A percentile compares a stretch with the other conserved stretches of the same genome.
These are phyloP conservation scores for Silurus glanis DNA, from an alignment of 2,113 vertebrate genomes.

Conservation along the genomic window DNA sequence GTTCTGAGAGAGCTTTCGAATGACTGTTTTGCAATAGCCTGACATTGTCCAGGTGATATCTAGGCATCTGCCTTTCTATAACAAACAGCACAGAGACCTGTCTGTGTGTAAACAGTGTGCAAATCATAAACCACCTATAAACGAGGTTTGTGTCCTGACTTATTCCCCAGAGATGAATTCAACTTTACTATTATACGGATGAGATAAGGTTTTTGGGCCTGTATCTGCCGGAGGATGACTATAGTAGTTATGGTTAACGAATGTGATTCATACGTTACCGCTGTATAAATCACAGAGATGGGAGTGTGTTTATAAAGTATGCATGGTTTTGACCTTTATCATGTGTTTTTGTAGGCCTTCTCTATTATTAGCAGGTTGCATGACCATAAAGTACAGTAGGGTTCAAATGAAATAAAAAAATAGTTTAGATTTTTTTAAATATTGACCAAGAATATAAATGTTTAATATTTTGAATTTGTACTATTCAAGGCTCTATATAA, in stretches of 20 bases:
- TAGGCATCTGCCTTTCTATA: not conserved
- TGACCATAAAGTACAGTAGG: not conserved
- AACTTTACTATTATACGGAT: not conserved
- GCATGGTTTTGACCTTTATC: not conserved
- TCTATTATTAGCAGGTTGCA: not conserved
- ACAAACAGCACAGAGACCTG: not conserved
- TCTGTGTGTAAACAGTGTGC: not conserved
- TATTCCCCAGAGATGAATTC: not conserved
- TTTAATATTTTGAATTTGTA: too few species aligned
- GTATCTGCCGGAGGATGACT: not conserved
- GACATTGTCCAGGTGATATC: slow-evolving; percentile 18
- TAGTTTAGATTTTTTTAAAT: not conserved
- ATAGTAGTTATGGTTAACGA: not conserved
- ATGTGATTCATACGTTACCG: not conserved
- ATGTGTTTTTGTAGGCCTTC: not conserved
- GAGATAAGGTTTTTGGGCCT: not conserved
- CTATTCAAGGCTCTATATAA: too few species aligned
- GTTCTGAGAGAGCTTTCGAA: not conserved
- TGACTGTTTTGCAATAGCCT: not conserved
- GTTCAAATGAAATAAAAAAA: not conserved
- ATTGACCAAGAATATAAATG: too few species aligned
- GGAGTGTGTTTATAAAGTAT: not conserved
- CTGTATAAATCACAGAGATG: not conserved
- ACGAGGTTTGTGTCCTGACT: not conserved
- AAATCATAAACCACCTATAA: not conserved